Percentiles rank a stretch among this genome's conserved stretches.
phyloP scores from a whole-genome alignment of 1,140 invertebrate species.

The Oncopodura yosiiana region DNA sequence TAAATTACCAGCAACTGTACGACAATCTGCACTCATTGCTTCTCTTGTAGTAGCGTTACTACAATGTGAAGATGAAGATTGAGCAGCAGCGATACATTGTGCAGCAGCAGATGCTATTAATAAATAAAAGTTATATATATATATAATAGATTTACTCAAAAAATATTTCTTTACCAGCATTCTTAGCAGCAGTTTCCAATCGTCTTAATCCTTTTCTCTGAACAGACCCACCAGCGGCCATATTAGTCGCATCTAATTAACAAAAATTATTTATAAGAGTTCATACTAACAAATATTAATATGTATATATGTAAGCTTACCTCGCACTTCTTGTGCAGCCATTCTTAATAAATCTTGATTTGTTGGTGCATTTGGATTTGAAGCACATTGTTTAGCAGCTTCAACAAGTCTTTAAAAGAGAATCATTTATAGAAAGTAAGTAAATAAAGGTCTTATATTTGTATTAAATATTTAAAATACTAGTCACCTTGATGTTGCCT shows the following conservation, averaged over 20 bases:
- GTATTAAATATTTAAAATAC: constrained; percentile 46
- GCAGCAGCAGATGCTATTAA: constrained; percentile 79
- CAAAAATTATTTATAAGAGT: too few relatives aligned
- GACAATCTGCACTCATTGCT: constrained; percentile 30
- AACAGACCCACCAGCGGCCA: constrained; percentile 63
- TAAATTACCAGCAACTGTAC: constrained; percentile 3
- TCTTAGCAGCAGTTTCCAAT: constrained; percentile 67
- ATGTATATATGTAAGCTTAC: too few relatives aligned
- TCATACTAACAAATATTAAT: too few relatives aligned
- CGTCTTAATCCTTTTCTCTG: constrained; percentile 65
- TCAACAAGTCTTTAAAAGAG: constrained; percentile 67
- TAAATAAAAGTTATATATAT: too few relatives aligned
- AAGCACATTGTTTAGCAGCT: constrained; percentile 83
- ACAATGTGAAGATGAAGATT: constrained; percentile 60
- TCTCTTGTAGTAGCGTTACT: constrained; percentile 44
- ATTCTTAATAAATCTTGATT: constrained; percentile 71
- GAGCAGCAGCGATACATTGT: constrained; percentile 78
- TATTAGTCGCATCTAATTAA: constrained; percentile 80
- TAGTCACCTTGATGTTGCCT: constrained; percentile 90
- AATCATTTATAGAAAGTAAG: constrained; percentile 47
- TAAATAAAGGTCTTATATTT: constrained; percentile 51
- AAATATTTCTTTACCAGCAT: too few relatives aligned
- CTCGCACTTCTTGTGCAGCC: constrained; percentile 83
- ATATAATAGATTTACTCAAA: too few relatives aligned
- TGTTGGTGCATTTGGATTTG: constrained; percentile 67